Evolutionary conservation across 2,113 vertebrate species (phyloP), one percentile per base, ranked within the genome.

Genomic region (Thamnophis sirtalis): DNA sequence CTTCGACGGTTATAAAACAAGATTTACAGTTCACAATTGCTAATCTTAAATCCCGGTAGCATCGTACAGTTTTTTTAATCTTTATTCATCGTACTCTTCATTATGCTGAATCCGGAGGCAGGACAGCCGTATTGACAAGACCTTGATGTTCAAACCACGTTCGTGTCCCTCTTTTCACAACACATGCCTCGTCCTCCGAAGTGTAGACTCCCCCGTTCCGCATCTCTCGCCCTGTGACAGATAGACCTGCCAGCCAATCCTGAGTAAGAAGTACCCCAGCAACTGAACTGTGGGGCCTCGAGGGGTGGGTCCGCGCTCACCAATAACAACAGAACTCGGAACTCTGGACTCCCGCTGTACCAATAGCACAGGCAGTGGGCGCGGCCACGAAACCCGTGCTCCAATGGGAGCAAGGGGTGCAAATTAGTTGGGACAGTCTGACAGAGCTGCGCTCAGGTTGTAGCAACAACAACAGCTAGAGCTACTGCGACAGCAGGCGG

Each of bases 251-350:
- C 55, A 93, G 0, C 95, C 95, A 96, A 93, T 95, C 17, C 33
- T 0, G 0, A 24, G 1, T 2, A 2, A 9, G 1, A 51, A 51
- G 22, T 9, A 0, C 50, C 96, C 86, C 95, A 91, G 96, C 95
- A 97, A 96, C 96, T 89, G 88, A 19, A 56, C 48, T 6, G 48
- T 49, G 0, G 56, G 1, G 63, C 60, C 24, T 86, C 33, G 55
- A 24, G 0, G 33, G 80, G 49, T 11, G 73, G 43, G 87, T 73
- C 9, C 17, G 11, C 4, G 22, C 33, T n/a, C n/a, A 4, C 91
- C 87, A 92, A 92, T 92, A 3, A 1, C 73, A 11, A 87, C 53
- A 90, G 80, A 10, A 33, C 24, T 68, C 19, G 68, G 54, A 6
- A 11, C 22, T n/a, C 19, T 2, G 24, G 26, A 3, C 1, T 17